Conservation (phyloP, 1,140 invertebrate species). For the Drosophila bocki region DNA sequence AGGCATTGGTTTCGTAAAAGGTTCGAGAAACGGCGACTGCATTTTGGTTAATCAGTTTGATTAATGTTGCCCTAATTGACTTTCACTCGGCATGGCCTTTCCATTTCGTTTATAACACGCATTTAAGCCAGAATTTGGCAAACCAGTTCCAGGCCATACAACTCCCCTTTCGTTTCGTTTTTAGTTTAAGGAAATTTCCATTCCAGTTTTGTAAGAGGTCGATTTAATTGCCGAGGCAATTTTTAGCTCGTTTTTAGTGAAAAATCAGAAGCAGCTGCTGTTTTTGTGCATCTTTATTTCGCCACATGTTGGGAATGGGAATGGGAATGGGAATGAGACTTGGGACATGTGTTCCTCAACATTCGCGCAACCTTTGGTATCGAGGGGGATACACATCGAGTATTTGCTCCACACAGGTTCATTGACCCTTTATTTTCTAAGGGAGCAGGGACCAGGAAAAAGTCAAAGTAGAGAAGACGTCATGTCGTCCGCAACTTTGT, state of each 20-base stretch:
- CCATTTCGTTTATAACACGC: slow-evolving; percentile 47
- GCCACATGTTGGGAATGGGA: slow-evolving; percentile 35
- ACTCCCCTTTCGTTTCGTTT: slow-evolving; percentile 23
- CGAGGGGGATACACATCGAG: slow-evolving; percentile 7
- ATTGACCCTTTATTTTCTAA: slow-evolving; percentile 19
- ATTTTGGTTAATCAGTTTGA: slow-evolving; percentile 67
- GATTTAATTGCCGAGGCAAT: slow-evolving; percentile 55
- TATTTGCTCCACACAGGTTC: slow-evolving; percentile 26
- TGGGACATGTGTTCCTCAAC: slow-evolving; percentile 48
- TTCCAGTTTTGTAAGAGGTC: slow-evolving; percentile 38
- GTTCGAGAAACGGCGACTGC: slow-evolving; percentile 37
- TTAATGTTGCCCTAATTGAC: slow-evolving; percentile 82
- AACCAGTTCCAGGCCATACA: slow-evolving; percentile 21
- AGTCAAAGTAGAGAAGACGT: slow-evolving; percentile 1
- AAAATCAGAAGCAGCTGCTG: slow-evolving; percentile 53
- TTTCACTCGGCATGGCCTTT: slow-evolving; percentile 63
- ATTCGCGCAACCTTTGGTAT: slow-evolving; percentile 53
- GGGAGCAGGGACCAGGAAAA: slow-evolving; percentile 4
- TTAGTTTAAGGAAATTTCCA: slow-evolving; percentile 42
- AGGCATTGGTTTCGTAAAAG: slow-evolving; percentile 12
- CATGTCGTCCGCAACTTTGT: slow-evolving; percentile 24
- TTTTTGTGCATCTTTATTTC: slow-evolving; percentile 38
- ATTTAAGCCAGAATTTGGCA: slow-evolving; percentile 29
- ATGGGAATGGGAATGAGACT: background rate
- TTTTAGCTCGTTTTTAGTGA: slow-evolving; percentile 48